These are phyloP conservation scores for Thymelicus sylvestris DNA, from an alignment of 2,888 invertebrate species.

Conservation along the genomic window DNA sequence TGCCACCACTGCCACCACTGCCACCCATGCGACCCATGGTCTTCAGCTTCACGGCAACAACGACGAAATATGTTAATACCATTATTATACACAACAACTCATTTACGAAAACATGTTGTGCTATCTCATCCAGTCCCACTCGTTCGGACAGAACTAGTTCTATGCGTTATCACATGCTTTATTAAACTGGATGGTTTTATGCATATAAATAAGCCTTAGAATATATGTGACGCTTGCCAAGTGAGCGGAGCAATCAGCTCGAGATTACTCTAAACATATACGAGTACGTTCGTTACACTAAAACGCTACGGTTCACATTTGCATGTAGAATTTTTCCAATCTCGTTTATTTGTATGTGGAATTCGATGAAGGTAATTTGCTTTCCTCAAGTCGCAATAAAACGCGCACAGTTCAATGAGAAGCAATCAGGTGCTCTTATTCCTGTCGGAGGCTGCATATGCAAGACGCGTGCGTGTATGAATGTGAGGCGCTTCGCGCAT, in stretches of 20 bases:
- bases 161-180: conserved; percentile 9
- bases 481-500: conserved; percentile 49
- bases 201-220: conserved; percentile 26
- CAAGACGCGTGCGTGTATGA: conserved; percentile 41
- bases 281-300: conserved; percentile 20
- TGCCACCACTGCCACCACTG: background rate
- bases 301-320: conserved; percentile 18
- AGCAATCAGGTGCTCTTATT: conserved; percentile 81
- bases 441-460: conserved; percentile 44
- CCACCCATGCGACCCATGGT: conserved; percentile 16
- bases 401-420: conserved; percentile 62
- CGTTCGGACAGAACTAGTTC: conserved; percentile 15
- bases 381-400: conserved; percentile 54
- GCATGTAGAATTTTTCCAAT: conserved; percentile 25
- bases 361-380: conserved; percentile 41
- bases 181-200: conserved; percentile 27
- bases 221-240: conserved; percentile 23
- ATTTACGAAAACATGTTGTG: conserved; percentile 20
- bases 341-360: conserved; percentile 22
- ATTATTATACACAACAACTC: conserved; percentile 40
- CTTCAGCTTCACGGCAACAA: conserved; percentile 29
- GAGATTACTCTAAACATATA: conserved; percentile 18
- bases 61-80: conserved; percentile 38
- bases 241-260: conserved; percentile 17
- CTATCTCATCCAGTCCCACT: conserved; percentile 10